These are phyloP conservation scores for Macrobrachium rosenbergii DNA, from an alignment of 1,140 invertebrate species.

Conservation along the genomic window DNA sequence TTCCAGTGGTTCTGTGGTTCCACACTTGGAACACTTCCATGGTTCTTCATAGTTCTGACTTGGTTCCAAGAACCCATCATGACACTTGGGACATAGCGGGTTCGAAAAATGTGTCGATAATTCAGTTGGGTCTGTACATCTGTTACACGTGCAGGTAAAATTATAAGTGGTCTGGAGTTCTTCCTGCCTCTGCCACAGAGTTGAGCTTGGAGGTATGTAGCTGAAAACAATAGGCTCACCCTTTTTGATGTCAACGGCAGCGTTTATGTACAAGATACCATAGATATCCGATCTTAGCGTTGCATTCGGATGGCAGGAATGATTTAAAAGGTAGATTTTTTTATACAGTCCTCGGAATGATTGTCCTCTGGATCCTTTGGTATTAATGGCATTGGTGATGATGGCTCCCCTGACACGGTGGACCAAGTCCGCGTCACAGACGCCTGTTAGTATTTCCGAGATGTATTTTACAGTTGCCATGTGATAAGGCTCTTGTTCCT, in stretches of 20 bases:
- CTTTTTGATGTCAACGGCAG: constrained; percentile 47
- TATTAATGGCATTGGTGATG: constrained; percentile 54
- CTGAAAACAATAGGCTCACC: constrained; percentile 46
- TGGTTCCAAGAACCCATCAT: constrained; percentile 36
- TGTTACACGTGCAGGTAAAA: constrained; percentile 41
- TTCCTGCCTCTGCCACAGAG: constrained; percentile 44
- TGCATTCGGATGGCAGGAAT: constrained; percentile 44
- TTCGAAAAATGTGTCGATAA: constrained; percentile 50
- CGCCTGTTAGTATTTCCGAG: constrained; percentile 22
- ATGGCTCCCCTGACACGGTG: constrained; percentile 40
- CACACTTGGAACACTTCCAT: constrained; percentile 46
- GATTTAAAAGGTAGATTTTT: constrained; percentile 43
- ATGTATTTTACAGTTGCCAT: constrained; percentile 28
- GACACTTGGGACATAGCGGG: constrained; percentile 46
- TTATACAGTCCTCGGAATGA: constrained; percentile 35
- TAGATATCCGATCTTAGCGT: constrained; percentile 33
- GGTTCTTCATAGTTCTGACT: neutral
- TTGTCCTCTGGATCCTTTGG: constrained; percentile 13
- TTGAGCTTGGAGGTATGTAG: constrained; percentile 41
- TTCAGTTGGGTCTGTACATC: constrained; percentile 54
- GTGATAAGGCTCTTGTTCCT: constrained; percentile 30
- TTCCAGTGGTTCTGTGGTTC: neutral
- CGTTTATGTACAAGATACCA: constrained; percentile 20
- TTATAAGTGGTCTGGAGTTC: constrained; percentile 44
- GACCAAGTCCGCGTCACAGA: constrained; percentile 39